Conservation (phyloP, 2,797 vertebrate species). For the Chrysocyon brachyurus region DNA sequence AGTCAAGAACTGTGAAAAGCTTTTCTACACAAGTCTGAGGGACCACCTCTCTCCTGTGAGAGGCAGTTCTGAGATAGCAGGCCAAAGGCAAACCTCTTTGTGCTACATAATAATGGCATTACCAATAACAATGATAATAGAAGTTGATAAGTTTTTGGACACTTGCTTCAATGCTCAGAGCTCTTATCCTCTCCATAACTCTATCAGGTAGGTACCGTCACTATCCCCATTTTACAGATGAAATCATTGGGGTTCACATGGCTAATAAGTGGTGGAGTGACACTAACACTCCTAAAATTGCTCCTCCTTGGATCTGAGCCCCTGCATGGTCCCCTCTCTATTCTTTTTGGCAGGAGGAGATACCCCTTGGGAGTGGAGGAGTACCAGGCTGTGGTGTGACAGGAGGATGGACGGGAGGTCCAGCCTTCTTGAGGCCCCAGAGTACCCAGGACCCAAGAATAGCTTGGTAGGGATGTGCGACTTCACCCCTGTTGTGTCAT, state of each 20-base stretch:
- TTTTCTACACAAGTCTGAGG: neutral
- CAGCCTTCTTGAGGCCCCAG: neutral
- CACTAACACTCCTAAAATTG: neutral
- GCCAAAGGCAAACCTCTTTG: neutral
- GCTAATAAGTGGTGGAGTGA: too few species aligned
- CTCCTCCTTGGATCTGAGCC: neutral
- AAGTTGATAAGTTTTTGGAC: neutral
- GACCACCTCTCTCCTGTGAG: neutral
- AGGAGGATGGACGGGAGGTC: neutral
- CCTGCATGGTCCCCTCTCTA: neutral
- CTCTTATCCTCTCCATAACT: neutral
- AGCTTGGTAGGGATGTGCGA: neutral
- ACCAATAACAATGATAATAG: neutral
- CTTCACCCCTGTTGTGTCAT: neutral
- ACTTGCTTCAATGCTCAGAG: neutral
- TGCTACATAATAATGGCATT: neutral
- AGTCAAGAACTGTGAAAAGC: neutral
- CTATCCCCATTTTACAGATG: neutral
- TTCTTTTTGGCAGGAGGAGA: neutral
- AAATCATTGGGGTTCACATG: neutral
- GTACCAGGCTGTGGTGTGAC: accelerated
- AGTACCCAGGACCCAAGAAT: neutral
- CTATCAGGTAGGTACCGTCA: neutral
- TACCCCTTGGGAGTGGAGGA: neutral
- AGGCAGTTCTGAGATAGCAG: neutral